A percentile compares a stretch with the other conserved stretches of the same genome.
These are phyloP conservation scores for Microtus montanus DNA, from an alignment of 2,113 vertebrate genomes.

Conservation along the genomic window DNA sequence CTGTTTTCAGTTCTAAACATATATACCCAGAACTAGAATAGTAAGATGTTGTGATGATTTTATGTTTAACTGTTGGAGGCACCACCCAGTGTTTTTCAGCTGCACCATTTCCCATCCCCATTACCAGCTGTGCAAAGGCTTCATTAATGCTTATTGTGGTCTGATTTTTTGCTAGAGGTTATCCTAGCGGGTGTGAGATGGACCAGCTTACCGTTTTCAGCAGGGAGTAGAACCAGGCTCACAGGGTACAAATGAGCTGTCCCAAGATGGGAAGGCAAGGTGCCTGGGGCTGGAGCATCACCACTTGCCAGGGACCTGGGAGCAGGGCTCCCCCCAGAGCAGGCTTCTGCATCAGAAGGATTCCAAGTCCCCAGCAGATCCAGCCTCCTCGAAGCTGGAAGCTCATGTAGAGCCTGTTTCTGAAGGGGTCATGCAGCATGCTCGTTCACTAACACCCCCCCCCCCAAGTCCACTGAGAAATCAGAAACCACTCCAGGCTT, in stretches of 20 bases:
- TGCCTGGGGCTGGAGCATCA: background rate
- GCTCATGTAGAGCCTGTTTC: background rate
- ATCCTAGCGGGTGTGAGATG: background rate
- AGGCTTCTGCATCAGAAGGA: background rate
- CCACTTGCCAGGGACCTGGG: background rate
- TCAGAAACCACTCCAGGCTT: constrained; percentile 11
- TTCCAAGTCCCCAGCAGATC: background rate
- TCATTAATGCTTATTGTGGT: background rate
- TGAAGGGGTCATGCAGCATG: background rate
- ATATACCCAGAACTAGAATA: background rate
- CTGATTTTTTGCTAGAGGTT: background rate
- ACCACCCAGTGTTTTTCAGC: background rate
- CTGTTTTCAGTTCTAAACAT: background rate
- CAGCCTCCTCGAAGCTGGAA: background rate
- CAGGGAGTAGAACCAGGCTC: background rate
- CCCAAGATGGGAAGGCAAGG: background rate
- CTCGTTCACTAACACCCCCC: background rate
- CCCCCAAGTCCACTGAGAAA: background rate
- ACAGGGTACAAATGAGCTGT: background rate
- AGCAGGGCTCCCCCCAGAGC: background rate
- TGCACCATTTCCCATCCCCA: background rate
- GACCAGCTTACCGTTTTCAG: background rate
- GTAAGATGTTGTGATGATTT: background rate
- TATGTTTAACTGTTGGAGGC: background rate
- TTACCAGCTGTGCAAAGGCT: background rate